phyloP scores from a whole-genome alignment of 2,888 invertebrate species.

The Geotrupes spiniger region DNA sequence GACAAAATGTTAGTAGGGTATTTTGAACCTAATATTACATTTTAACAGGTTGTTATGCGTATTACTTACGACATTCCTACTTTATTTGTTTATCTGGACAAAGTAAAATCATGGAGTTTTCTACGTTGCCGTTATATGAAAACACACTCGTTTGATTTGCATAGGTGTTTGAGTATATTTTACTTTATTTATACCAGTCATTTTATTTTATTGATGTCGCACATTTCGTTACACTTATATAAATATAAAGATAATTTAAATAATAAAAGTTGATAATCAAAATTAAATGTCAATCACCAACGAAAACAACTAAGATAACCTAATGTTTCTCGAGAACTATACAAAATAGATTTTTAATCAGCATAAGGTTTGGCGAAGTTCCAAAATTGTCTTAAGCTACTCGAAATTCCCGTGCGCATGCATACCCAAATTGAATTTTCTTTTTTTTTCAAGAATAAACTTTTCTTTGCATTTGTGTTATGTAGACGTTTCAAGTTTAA shows the following conservation, averaged over 20 bases:
- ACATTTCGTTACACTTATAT: slow-evolving; percentile 23
- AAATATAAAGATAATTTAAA: neutral
- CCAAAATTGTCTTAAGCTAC: no score
- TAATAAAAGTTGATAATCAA: no score
- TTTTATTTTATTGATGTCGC: slow-evolving; percentile 12
- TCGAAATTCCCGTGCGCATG: no score
- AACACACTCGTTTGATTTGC: slow-evolving; percentile 5
- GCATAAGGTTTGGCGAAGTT: no score
- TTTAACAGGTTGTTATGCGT: slow-evolving; percentile 24
- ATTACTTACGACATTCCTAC: slow-evolving; percentile 30
- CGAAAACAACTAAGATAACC: no score
- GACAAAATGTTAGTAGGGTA: slow-evolving; percentile 21
- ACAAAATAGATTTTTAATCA: no score
- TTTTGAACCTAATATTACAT: slow-evolving; percentile 19
- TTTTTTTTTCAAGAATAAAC: no score
- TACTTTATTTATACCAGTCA: slow-evolving; percentile 9
- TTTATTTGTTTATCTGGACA: slow-evolving; percentile 11
- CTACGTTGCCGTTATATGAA: neutral
- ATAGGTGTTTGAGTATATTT: slow-evolving; percentile 6
- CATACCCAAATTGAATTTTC: no score
- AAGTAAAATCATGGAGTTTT: slow-evolving; percentile 4
- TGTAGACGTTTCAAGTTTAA: no score
- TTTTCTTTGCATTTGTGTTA: no score
- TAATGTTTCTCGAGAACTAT: no score
- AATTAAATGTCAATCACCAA: no score